These are phyloP conservation scores for Cataglyphis hispanica DNA, from an alignment of 1,140 invertebrate species.

Conservation along the genomic window DNA sequence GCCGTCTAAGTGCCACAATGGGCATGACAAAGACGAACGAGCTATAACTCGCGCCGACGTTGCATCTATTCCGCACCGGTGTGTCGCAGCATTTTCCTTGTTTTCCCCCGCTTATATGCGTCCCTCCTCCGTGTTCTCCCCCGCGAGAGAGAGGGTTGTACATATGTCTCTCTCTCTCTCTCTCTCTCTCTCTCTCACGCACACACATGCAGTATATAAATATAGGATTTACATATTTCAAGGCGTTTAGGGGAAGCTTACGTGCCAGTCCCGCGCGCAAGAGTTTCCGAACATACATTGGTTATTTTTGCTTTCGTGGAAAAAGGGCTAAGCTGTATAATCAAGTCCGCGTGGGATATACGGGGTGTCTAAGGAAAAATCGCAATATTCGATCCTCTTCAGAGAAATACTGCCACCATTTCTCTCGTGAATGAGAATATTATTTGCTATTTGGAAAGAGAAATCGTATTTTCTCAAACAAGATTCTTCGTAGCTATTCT, in stretches of 20 bases:
- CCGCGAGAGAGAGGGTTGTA: slow-evolving; percentile 19
- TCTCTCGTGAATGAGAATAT: neutral
- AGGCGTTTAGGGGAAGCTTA: slow-evolving; percentile 41
- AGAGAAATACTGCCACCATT: neutral
- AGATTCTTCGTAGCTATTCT: slow-evolving; percentile 8
- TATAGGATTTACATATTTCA: slow-evolving; percentile 63
- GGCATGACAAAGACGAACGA: slow-evolving; percentile 63
- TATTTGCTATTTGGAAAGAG: neutral
- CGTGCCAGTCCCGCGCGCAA: neutral
- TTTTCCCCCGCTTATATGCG: slow-evolving; percentile 50
- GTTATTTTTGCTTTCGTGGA: slow-evolving; percentile 19
- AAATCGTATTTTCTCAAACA: neutral
- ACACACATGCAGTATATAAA: slow-evolving; percentile 46
- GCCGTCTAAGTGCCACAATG: slow-evolving; percentile 58
- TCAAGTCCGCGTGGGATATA: neutral
- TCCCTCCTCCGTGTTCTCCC: neutral
- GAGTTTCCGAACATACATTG: slow-evolving; percentile 13
- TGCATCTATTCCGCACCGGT: slow-evolving; percentile 51
- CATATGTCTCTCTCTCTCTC: neutral
- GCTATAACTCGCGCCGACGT: slow-evolving; percentile 51
- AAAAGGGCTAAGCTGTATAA: slow-evolving; percentile 11
- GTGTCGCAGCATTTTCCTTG: slow-evolving; percentile 56
- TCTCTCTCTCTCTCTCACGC: neutral
- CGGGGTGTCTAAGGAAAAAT: neutral
- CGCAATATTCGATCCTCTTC: neutral